Percentiles rank a stretch among this genome's conserved stretches.
Evolutionary conservation across 2,888 invertebrate genomes (phyloP).

Genomic region (Orgyia antiqua): DNA sequence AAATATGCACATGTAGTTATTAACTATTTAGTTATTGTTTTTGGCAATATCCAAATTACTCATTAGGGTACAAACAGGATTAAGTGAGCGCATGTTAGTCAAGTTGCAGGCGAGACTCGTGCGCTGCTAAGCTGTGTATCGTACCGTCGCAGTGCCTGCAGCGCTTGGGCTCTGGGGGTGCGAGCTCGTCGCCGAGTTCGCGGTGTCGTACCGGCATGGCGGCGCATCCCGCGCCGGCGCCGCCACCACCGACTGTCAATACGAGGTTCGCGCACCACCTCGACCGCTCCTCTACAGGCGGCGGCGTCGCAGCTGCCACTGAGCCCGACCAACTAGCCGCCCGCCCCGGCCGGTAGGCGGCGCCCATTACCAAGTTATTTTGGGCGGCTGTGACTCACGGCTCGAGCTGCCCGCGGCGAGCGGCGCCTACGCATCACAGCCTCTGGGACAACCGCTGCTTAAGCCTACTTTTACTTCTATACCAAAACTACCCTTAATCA

Average conservation of each 20-base stretch:
- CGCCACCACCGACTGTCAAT: conserved; percentile 61
- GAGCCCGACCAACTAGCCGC: conserved; percentile 60
- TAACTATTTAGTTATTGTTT: no score
- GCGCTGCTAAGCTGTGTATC: conserved; percentile 37
- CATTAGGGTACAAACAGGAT: no score
- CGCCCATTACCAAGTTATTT: conserved; percentile 72
- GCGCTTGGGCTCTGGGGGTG: conserved; percentile 90
- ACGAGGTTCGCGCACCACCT: conserved; percentile 52
- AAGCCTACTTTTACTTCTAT: conserved; percentile 33
- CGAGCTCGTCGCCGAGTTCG: conserved; percentile 77
- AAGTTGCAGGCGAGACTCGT: conserved; percentile 23
- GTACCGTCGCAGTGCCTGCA: conserved; percentile 95
- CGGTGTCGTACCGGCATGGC: conserved; percentile 79
- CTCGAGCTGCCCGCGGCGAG: conserved; percentile 52
- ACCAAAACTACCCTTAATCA: conserved; percentile 1
- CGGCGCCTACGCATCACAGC: conserved; percentile 68
- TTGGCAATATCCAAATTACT: no score
- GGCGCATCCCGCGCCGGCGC: conserved; percentile 76
- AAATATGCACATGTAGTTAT: no score
- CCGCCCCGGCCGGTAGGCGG: conserved; percentile 77
- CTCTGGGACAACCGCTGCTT: conserved; percentile 41
- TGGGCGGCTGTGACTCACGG: conserved; percentile 69
- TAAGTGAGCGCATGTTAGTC: conserved; percentile 25
- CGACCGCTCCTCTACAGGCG: conserved; percentile 68
- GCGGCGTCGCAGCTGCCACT: conserved; percentile 73